Conservation (phyloP, 2,113 vertebrate species). For the Oreamnos americanus region DNA sequence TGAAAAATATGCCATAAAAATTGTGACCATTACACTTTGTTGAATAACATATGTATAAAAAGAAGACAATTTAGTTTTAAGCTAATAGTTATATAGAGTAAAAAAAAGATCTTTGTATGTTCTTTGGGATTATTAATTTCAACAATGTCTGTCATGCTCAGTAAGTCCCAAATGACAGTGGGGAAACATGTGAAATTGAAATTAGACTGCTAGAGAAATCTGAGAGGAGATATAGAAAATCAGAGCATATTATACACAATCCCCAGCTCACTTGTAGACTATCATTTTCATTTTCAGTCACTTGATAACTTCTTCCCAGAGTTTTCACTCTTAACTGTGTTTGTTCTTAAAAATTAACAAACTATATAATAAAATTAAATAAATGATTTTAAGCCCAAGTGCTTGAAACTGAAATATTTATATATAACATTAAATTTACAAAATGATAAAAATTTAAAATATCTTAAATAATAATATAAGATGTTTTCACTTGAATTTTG, state of each 20-base stretch:
- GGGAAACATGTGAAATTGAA: constrained; percentile 33
- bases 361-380: neutral
- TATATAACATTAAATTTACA: neutral
- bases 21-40: constrained; percentile 9
- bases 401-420: neutral
- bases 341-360: neutral
- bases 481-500: neutral
- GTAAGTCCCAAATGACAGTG: constrained; percentile 52
- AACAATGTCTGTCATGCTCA: constrained; percentile 40
- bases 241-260: neutral
- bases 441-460: neutral
- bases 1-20: constrained; percentile 37
- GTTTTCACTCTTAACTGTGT: neutral
- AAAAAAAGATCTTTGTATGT: constrained; percentile 40
- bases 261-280: too few relatives aligned
- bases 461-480: neutral
- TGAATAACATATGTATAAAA: constrained; percentile 26
- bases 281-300: neutral
- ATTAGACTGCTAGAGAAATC: constrained; percentile 26
- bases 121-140: constrained; percentile 17
- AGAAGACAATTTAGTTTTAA: constrained; percentile 40
- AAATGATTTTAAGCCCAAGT: neutral
- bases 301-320: neutral
- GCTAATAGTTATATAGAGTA: neutral
- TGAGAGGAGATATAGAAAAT: constrained; percentile 28